These are phyloP conservation scores for Drosophila tsacasi DNA, from an alignment of 1,140 invertebrate genomes.

Conservation along the genomic window DNA sequence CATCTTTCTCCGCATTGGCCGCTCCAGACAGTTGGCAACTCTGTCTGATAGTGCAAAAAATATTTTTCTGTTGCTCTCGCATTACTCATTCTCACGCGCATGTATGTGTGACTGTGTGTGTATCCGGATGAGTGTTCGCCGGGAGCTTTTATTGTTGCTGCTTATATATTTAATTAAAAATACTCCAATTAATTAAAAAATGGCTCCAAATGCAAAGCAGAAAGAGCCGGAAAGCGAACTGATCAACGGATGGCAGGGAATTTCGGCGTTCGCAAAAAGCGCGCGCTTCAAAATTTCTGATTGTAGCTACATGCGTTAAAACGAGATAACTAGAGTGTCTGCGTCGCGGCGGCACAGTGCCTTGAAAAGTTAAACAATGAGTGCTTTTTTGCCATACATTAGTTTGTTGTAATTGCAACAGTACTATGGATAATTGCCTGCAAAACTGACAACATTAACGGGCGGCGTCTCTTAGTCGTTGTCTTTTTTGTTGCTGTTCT, in stretches of 20 bases:
- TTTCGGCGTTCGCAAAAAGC: conserved; percentile 60
- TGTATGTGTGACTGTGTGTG: conserved; percentile 48
- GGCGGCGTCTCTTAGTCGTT: conserved; percentile 7
- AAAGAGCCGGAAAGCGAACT: conserved; percentile 9
- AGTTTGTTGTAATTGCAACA: conserved; percentile 48
- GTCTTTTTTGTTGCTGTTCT: conserved; percentile 12
- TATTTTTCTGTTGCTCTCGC: conserved; percentile 63
- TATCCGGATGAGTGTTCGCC: conserved; percentile 41
- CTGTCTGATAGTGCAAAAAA: conserved; percentile 63
- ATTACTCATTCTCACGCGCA: conserved; percentile 76
- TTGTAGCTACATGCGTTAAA: conserved; percentile 61
- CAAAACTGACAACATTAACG: conserved; percentile 60
- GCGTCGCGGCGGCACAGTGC: conserved; percentile 50
- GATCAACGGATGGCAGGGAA: conserved; percentile 14
- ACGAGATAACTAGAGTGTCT: conserved; percentile 70
- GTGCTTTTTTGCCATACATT: conserved; percentile 24
- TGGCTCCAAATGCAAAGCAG: conserved; percentile 48
- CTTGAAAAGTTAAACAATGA: conserved; percentile 54
- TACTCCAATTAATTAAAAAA: conserved; percentile 76
- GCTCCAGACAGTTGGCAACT: conserved; percentile 66
- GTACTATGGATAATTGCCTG: conserved; percentile 50
- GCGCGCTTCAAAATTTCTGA: conserved; percentile 56
- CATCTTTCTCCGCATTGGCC: conserved; percentile 16
- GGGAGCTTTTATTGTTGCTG: conserved; percentile 56
- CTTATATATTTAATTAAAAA: conserved; percentile 75